A percentile compares a stretch with the other conserved stretches of the same genome.
These are phyloP conservation scores for Ellobium chinense DNA, from an alignment of 2,888 invertebrate species.

Conservation along the genomic window DNA sequence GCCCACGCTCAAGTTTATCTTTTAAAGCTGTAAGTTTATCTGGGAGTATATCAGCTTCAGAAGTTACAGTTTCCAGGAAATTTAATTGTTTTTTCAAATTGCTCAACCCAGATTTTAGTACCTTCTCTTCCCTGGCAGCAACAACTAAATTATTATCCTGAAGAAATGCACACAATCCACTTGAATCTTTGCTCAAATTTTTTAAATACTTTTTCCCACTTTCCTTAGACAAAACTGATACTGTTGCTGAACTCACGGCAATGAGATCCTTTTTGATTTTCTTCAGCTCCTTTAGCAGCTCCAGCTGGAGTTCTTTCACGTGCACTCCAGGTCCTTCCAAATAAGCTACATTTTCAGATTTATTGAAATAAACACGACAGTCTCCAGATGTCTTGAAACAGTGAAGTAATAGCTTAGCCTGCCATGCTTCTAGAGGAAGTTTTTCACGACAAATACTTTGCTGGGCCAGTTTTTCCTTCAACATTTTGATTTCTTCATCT, in stretches of 20 bases:
- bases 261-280: not conserved
- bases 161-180: not conserved
- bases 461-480: too few species aligned
- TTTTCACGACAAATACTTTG: not conserved
- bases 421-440: not conserved
- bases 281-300: conserved; percentile 5
- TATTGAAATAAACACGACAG: not conserved
- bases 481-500: too few species aligned
- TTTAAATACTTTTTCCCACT: not conserved
- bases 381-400: conserved; percentile 1
- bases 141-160: not conserved
- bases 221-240: not conserved
- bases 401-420: not conserved
- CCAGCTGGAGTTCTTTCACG: not conserved
- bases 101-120: not conserved
- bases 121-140: not conserved
- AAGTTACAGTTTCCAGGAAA: not conserved
- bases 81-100: not conserved
- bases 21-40: not conserved
- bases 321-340: not conserved
- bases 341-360: not conserved
- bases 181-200: not conserved
- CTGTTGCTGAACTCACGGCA: not conserved
- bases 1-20: not conserved
- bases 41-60: not conserved